These are phyloP conservation scores for Timema podura DNA, from an alignment of 2,888 invertebrate genomes.

Conservation along the genomic window DNA sequence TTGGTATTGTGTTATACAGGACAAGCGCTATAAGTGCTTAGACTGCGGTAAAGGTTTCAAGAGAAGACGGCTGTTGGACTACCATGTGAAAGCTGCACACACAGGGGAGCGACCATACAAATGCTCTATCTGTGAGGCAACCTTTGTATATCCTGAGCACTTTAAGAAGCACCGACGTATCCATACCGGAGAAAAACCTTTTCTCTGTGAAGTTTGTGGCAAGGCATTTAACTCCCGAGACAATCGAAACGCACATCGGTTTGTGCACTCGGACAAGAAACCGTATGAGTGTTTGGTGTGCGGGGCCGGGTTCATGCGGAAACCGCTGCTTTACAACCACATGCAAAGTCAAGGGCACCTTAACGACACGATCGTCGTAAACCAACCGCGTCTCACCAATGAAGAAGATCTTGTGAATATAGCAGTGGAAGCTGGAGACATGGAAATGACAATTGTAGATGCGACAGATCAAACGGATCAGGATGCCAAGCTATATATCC, in stretches of 20 bases:
- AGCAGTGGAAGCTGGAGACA: conserved; percentile 40
- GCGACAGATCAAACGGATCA: conserved; percentile 36
- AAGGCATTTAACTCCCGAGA: conserved; percentile 80
- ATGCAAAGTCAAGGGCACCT: conserved; percentile 71
- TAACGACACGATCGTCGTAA: conserved; percentile 77
- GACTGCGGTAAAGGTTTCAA: conserved; percentile 73
- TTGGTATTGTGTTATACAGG: conserved; percentile 47
- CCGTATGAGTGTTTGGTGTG: conserved; percentile 80
- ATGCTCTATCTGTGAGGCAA: conserved; percentile 68
- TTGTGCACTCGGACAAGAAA: conserved; percentile 81
- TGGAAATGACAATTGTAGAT: conserved; percentile 42
- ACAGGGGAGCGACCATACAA: conserved; percentile 74
- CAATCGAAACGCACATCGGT: conserved; percentile 79
- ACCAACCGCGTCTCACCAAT: conserved; percentile 69
- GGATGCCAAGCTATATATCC: conserved; percentile 50
- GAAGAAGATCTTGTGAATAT: conserved; percentile 49
- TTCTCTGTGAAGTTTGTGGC: conserved; percentile 72
- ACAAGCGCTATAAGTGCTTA: conserved; percentile 66
- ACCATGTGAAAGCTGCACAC: conserved; percentile 76
- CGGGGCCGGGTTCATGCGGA: conserved; percentile 79
- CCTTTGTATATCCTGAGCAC: conserved; percentile 79
- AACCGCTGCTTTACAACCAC: conserved; percentile 70
- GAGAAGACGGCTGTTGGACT: conserved; percentile 65
- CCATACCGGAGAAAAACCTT: conserved; percentile 69
- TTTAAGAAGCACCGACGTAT: conserved; percentile 75